Evolutionary conservation across 2,888 invertebrate genomes (phyloP), one percentile per base, ranked within the genome.

Genomic region (Epirrita christyi): DNA sequence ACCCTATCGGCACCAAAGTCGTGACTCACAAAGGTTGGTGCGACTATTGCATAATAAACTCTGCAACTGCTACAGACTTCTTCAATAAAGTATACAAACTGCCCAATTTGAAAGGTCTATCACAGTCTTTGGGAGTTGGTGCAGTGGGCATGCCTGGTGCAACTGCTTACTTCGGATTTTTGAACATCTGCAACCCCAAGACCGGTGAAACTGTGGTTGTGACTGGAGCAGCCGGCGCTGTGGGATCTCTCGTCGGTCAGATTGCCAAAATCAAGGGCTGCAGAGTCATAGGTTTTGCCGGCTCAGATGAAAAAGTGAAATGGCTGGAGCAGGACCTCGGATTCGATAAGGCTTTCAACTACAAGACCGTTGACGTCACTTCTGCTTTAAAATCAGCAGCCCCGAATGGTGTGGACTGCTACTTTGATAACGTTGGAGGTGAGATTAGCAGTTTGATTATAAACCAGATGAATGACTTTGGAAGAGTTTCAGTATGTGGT

Each of bases 391-490:
- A 92, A 60, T 88, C 94, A 76, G 92, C 89, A 40, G 95, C 95
- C 1, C 95, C 96, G 0, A 83, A 95, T 15, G 96, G 95, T 7
- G 83, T 96, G 0, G 95, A 96, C 72, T 95, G 95, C 72, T 96
- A 94, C 74, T 96, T 96, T 75, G 96, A 96, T 75, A 96, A 96
- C 78, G 96, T 95, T 6, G 95, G 95, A 13, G 95, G 95, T 3
- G 93, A 94, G 58, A 88, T 95, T 14, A 94, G 94, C 48, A 92
- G 92, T 47, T 79, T 78, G 0, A 92, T 95, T 2, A 85, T 95
- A 0, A 80, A 81, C 37, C 93, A 94, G 64, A 95, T 95, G 95
- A 94, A 93, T 59, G 93, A 52, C 0, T 70, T 28, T 58, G 95
- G 95, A 0, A 85, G 95, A 49, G 86, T 95, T 27, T 81, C 95